These are phyloP conservation scores for Mythimna albipuncta DNA, from an alignment of 2,888 invertebrate species.

Conservation along the genomic window DNA sequence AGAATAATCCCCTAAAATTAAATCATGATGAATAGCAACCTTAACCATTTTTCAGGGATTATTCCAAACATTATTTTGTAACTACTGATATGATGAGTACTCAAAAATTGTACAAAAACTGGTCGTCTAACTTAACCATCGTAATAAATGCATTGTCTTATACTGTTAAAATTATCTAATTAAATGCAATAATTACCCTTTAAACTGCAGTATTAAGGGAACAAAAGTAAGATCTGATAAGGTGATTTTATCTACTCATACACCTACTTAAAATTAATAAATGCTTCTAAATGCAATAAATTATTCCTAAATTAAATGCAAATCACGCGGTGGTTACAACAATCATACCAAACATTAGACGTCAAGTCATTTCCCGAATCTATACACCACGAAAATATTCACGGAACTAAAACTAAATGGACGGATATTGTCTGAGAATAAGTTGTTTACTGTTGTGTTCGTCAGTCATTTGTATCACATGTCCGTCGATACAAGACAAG, in stretches of 20 bases:
- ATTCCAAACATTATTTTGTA: conserved; percentile 83
- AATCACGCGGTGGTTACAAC: conserved; percentile 87
- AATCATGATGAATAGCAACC: conserved; percentile 46
- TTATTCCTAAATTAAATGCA: conserved; percentile 85
- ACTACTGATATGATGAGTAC: conserved; percentile 72
- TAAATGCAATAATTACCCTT: conserved; percentile 68
- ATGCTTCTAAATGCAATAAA: conserved; percentile 88
- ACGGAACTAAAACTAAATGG: conserved; percentile 72
- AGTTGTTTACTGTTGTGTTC: conserved; percentile 68
- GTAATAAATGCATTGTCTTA: conserved; percentile 82
- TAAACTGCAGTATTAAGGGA: conserved; percentile 69
- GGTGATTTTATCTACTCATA: conserved; percentile 58
- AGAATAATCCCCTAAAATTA: conserved; percentile 86
- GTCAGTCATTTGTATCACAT: conserved; percentile 88
- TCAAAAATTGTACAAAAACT: conserved; percentile 81
- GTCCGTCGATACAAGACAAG: conserved; percentile 74
- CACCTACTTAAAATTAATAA: conserved; percentile 69
- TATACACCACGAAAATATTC: conserved; percentile 71
- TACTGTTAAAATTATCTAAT: conserved; percentile 65
- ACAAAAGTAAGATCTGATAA: conserved; percentile 49
- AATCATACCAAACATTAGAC: conserved; percentile 72
- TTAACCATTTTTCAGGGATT: conserved; percentile 79
- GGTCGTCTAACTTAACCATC: conserved; percentile 65
- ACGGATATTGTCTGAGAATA: conserved; percentile 73
- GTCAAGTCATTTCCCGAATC: conserved; percentile 68